Conservation (phyloP, 2,113 vertebrate genomes). For the Malurus alboscapulatus region DNA sequence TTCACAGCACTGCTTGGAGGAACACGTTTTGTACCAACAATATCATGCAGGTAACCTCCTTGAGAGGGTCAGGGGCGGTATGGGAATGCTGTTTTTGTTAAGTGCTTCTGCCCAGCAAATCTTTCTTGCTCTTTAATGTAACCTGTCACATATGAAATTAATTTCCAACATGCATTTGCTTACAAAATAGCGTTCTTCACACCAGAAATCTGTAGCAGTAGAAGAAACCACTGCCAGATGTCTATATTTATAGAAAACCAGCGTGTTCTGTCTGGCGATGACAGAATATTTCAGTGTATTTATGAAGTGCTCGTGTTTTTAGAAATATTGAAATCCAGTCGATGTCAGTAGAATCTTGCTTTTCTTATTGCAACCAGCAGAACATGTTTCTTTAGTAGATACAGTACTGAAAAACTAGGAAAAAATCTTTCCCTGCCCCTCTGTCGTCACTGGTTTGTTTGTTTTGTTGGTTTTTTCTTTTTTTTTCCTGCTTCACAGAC, state of each 20-base stretch:
- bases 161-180: conserved; percentile 42
- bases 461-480: not conserved
- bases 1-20: not conserved
- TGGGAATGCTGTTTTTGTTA: conserved; percentile 5
- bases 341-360: conserved; percentile 28
- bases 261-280: not conserved
- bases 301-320: conserved; percentile 47
- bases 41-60: not conserved
- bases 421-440: not conserved
- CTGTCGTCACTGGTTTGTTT: not conserved
- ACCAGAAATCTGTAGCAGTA: conserved; percentile 32
- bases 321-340: conserved; percentile 41
- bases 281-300: conserved; percentile 63
- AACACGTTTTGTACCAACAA: not conserved
- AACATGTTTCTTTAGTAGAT: conserved; percentile 21
- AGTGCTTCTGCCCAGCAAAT: not conserved
- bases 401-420: not conserved
- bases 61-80: not conserved
- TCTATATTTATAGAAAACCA: conserved; percentile 34
- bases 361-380: not conserved
- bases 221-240: conserved; percentile 45
- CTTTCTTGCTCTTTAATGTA: not conserved
- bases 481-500: not conserved
- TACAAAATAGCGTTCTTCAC: conserved; percentile 15
- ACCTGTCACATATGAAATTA: conserved; percentile 34